A percentile compares a stretch with the other conserved stretches of the same genome.
These are phyloP conservation scores for Anhinga rufa DNA, from an alignment of 2,113 vertebrate species.

Conservation along the genomic window DNA sequence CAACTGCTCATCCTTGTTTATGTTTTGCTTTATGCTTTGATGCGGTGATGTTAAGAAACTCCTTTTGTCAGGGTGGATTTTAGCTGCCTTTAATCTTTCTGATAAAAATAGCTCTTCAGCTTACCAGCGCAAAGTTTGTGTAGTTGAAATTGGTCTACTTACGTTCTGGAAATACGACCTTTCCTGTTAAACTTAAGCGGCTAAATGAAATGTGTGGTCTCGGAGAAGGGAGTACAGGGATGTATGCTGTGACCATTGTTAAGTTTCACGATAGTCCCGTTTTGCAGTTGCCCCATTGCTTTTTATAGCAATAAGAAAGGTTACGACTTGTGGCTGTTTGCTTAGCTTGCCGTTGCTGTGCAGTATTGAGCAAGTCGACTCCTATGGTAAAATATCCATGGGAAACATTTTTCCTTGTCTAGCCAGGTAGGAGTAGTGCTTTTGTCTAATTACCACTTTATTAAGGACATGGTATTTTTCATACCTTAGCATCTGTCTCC, in stretches of 20 bases:
- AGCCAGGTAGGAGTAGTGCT: slow-evolving; percentile 8
- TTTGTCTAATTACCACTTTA: background rate
- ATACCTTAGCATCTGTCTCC: background rate
- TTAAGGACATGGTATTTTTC: background rate
- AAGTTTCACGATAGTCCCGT: background rate
- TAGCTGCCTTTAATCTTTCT: slow-evolving; percentile 45
- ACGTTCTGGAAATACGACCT: background rate
- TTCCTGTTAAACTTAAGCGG: background rate
- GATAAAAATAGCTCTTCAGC: slow-evolving; percentile 27
- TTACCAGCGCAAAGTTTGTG: background rate
- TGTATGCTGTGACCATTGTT: background rate
- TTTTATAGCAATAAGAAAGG: background rate
- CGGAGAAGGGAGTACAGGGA: background rate
- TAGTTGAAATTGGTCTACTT: background rate
- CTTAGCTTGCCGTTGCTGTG: background rate
- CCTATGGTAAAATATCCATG: background rate
- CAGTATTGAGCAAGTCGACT: background rate
- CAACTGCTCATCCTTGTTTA: background rate
- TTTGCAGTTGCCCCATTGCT: background rate
- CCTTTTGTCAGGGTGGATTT: slow-evolving; percentile 35
- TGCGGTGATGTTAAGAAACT: slow-evolving; percentile 14
- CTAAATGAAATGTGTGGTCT: background rate
- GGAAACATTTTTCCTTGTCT: background rate
- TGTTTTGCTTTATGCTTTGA: background rate
- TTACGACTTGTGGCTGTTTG: background rate